Evolutionary conservation across 1,140 invertebrate genomes (phyloP).

Genomic region (Temnothorax longispinosus): DNA sequence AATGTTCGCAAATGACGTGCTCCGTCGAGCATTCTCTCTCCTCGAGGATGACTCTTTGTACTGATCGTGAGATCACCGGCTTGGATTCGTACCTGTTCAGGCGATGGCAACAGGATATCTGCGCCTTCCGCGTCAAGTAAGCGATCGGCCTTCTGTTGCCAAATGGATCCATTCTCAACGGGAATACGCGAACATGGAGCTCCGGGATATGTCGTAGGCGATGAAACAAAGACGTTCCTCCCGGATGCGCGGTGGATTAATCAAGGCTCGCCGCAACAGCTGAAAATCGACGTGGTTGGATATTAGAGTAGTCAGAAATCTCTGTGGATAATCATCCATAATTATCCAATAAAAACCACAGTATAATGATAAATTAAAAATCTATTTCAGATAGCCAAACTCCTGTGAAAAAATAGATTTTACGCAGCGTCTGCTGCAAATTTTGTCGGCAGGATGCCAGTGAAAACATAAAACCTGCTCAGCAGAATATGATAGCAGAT

Average conservation of each 20-base stretch:
- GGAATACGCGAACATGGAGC: not conserved
- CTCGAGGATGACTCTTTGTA: not conserved
- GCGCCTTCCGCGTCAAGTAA: constrained; percentile 90
- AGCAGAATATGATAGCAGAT: not conserved
- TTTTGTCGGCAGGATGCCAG: not conserved
- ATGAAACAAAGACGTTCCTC: not conserved
- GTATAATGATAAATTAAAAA: not conserved
- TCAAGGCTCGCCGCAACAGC: not conserved
- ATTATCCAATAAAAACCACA: not conserved
- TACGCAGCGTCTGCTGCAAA: not conserved
- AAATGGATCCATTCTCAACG: constrained; percentile 8
- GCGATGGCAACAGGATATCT: constrained; percentile 91
- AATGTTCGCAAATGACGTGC: not conserved
- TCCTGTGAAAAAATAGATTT: not conserved
- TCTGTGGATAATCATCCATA: not conserved
- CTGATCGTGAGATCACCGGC: not conserved
- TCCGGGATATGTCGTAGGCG: not conserved
- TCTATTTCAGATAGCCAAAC: not conserved
- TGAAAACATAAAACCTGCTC: not conserved
- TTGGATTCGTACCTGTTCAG: constrained; percentile 88
- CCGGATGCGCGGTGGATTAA: not conserved
- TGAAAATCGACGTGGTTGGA: not conserved
- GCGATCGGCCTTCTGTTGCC: constrained; percentile 82
- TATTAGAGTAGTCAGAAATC: not conserved
- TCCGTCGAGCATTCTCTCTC: not conserved